Evolutionary conservation across 1,140 invertebrate genomes (phyloP), one percentile per base, ranked within the genome.

Genomic region (Manduca sexta): DNA sequence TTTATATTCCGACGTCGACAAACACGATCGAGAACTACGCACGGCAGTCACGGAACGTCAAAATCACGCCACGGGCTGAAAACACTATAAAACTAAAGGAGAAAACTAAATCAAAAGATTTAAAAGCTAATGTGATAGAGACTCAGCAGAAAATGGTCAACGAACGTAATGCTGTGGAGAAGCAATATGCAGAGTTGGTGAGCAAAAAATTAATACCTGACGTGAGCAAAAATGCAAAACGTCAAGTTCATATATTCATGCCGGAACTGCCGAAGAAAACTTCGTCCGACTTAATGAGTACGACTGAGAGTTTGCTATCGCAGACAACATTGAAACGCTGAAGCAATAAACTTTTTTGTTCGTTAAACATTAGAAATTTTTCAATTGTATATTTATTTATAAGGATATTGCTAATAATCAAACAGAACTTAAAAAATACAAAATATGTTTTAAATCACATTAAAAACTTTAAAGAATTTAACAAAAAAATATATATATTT

Each of bases 241-340:
- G 86, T 55, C 90, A 92, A 64, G 79, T 93, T 10, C 91, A 93
- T 58, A 91, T 93, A 39, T 91, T 92, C 56, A 89, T 92, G 85
- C 91, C 91, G 0, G 88, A 86, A 58, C 71, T 91, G 30, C 77
- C 83, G 4, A 88, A 88, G 57, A 87, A 82, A 49, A 37, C 51
- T 2, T 53, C 42, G 4, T 69, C 74, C 0, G 69, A 54, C 12
- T 21, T 51, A 0, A 57, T 64, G 1, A 76, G 69, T 41, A 63
- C 65, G 42, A 56, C 66, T 4, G 79, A 73, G 47, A 85, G 79
- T 60, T 41, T 80, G 17, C 26, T 85, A 12, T 79, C 81, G 13
- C 69, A 71, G 12, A n/a, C 41, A 2, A 55, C 54, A 7, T 12
- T 34, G n/a, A 74, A 73, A 56, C 21, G 37, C 66, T 62, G 55